A percentile compares a stretch with the other conserved stretches of the same genome.
Evolutionary conservation across 2,113 vertebrate genomes (phyloP).

Genomic region (Orthonyx spaldingii): DNA sequence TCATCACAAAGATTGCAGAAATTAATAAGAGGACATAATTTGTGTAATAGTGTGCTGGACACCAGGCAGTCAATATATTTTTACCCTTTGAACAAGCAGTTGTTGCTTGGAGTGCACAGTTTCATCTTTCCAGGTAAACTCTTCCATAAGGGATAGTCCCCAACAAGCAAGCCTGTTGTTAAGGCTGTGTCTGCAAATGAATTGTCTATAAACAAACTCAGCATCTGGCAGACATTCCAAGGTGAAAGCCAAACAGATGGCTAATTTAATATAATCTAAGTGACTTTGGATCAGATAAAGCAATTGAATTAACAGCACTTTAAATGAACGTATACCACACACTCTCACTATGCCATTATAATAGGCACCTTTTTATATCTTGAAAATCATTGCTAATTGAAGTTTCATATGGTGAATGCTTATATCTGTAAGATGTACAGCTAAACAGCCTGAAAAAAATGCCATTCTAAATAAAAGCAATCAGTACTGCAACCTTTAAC

Average conservation of each 20-base stretch:
- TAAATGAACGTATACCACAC: constrained; percentile 63
- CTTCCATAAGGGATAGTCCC: constrained; percentile 33
- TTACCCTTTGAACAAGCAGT: background rate
- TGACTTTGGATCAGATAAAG: constrained; percentile 79
- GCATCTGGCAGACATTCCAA: constrained; percentile 82
- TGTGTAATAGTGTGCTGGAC: background rate
- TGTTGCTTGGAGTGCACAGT: background rate
- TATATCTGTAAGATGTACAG: constrained; percentile 62
- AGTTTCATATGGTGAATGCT: constrained; percentile 73
- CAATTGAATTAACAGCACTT: constrained; percentile 75
- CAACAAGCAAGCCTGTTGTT: constrained; percentile 58
- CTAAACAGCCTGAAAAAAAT: constrained; percentile 66
- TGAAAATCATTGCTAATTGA: constrained; percentile 74
- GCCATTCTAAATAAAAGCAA: constrained; percentile 13
- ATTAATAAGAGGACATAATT: constrained; percentile 12
- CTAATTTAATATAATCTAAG: constrained; percentile 79
- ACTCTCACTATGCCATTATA: constrained; percentile 61
- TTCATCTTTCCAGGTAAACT: background rate
- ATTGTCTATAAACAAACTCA: constrained; percentile 70
- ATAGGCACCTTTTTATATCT: constrained; percentile 63
- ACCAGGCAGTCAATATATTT: background rate
- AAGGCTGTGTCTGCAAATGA: constrained; percentile 64
- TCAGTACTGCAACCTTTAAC: background rate
- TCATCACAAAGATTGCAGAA: background rate
- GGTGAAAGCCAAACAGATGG: constrained; percentile 81